These are phyloP conservation scores for Rhea americana DNA, from an alignment of 2,113 vertebrate genomes.

Conservation along the genomic window DNA sequence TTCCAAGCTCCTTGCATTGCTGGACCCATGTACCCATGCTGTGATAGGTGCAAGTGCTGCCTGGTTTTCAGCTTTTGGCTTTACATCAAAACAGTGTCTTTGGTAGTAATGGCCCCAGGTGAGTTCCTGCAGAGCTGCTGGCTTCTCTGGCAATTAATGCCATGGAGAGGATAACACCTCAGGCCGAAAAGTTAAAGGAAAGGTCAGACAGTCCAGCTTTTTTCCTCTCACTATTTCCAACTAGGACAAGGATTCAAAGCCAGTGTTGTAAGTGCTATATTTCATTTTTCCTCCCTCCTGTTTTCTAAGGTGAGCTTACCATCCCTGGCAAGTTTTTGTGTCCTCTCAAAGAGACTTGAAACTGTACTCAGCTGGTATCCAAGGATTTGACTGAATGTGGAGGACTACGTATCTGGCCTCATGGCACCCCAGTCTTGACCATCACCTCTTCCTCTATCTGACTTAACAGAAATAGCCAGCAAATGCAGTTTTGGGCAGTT, in stretches of 20 bases:
- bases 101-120: not conserved
- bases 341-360: not conserved
- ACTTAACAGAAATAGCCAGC: fast-evolving
- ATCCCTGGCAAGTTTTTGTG: not conserved
- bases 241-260: not conserved
- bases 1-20: not conserved
- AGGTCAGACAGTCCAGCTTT: not conserved
- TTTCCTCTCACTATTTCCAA: not conserved
- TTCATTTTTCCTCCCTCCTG: not conserved
- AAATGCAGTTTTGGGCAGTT: not conserved
- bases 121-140: not conserved
- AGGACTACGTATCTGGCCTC: not conserved
- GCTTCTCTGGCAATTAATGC: not conserved
- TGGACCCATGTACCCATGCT: fast-evolving
- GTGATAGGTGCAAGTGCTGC: not conserved
- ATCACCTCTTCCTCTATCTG: not conserved
- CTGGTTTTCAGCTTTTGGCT: not conserved
- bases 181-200: not conserved
- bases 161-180: not conserved
- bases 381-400: not conserved
- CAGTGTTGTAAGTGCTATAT: not conserved
- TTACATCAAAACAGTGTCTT: not conserved
- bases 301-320: not conserved
- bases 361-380: not conserved
- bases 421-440: not conserved